Base-by-base conservation (phyloP, 2,888 invertebrate genomes). In the Drosophila ezoana region DNA sequence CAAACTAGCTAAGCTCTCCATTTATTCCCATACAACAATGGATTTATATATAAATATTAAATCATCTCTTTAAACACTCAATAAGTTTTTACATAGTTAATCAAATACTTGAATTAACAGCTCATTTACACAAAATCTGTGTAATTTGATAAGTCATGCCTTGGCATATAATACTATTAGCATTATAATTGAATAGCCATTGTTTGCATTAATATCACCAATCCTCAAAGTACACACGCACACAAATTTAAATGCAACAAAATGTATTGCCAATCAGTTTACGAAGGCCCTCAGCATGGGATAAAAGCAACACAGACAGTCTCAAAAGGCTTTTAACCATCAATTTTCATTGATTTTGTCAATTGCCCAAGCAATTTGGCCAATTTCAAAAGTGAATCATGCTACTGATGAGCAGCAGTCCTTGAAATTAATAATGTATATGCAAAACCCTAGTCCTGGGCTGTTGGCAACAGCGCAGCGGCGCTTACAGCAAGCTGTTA, bases 271-370 rank as follows among this genome's bases (percentile, higher is more conserved):
- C 40, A 67, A 71, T 75, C 60, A 61, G 51, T 40, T 35, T 43
- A 35, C 20, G 37, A 16, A 35, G 20, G n/a, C 14, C 44, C 38
- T 33, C 20, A 28, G 33, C 32, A 13, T 6, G 9, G 10, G 13
- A 16, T 41, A 52, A 52, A 33, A 37, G 38, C 23, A 41, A n/a
- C 37, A n/a, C 37, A 14, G 76, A 48, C 59, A 40, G 43, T 59
- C 53, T 51, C 49, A 38, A 53, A 62, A 51, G 44, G 49, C 61
- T 69, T 43, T 45, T 45, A 44, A 33, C 41, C 48, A 66, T 60
- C 56, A 73, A 75, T 63, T 47, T 59, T 53, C 74, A 78, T 74
- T 68, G 75, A 76, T 74, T 68, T 74, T 64, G 74, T 67, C 67
- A 73, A 73, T 78, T 57, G 60, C 45, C 45, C 38, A 59, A 59